Evolutionary conservation across 2,113 vertebrate species (phyloP), one percentile per base, ranked within the genome.

Genomic region (Passer domesticus): DNA sequence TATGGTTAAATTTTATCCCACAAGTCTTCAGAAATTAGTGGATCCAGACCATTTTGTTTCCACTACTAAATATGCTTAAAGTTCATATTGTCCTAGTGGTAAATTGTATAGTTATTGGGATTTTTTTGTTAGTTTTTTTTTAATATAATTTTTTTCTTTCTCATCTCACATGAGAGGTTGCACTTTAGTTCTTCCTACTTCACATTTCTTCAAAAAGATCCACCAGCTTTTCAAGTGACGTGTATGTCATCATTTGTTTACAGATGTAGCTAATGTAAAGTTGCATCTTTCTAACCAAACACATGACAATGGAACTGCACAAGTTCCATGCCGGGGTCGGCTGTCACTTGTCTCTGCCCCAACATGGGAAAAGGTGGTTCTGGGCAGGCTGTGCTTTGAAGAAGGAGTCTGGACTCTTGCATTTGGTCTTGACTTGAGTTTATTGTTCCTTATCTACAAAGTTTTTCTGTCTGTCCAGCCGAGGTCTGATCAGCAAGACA

Each of bases 231-330:
- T 90, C 50, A 87, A 58, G 22, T 21, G n/a, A 67, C 0, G 0
- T 35, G 8, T 33, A 25, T 37, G 35, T 31, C 21, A 52, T 70
- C 1, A 55, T 67, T 58, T 80, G 13, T 77, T 91, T 62, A 88
- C 27, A 67, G 27, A 70, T 12, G 24, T 4, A 69, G 37, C 27
- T 78, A 56, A 81, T 2, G 4, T 44, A 64, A 86, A 60, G 37
- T 35, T 68, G 23, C 18, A 59, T 67, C 33, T 62, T 70, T 64
- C 55, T 87, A 31, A 63, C 46, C 41, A 73, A 75, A 69, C 1
- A 6, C 20, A n/a, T 0, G 2, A 5, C 20, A 75, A 67, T 0
- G 74, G 49, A 69, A 79, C 43, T 22, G n/a, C 59, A 68, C 5
- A 53, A 72, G 33, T 17, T 41, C 35, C 35, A 37, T 37, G 35